These are phyloP conservation scores for Montipora cactus DNA, from an alignment of 64 coral and sea anemone genomes.

Conservation along the genomic window DNA sequence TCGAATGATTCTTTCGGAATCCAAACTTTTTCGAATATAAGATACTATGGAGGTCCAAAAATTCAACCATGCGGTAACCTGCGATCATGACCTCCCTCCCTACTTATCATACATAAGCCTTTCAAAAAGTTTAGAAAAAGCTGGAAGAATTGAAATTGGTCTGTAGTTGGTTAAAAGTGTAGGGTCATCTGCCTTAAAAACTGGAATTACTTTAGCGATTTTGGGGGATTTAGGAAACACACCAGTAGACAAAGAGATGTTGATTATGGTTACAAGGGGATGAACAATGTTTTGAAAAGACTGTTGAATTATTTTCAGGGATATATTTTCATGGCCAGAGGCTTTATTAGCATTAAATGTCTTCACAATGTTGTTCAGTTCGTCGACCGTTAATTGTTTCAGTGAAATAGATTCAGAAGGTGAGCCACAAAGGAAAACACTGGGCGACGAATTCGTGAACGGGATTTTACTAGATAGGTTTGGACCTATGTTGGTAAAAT, in stretches of 20 bases:
- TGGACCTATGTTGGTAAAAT: constrained; percentile 23
- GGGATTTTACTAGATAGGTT: background rate
- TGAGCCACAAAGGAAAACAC: background rate
- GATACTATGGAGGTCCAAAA: background rate
- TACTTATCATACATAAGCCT: background rate
- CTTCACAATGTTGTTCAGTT: background rate
- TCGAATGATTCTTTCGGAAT: background rate
- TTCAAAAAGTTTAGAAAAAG: background rate
- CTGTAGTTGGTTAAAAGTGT: background rate
- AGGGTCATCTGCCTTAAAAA: background rate
- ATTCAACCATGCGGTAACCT: background rate
- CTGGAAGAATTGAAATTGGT: no score
- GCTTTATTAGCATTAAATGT: background rate
- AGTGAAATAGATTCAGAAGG: background rate
- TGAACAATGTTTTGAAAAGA: background rate
- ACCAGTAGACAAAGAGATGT: background rate
- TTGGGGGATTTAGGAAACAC: background rate
- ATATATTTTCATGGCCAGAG: background rate
- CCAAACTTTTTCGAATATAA: background rate
- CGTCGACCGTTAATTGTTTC: background rate
- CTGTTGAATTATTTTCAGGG: background rate
- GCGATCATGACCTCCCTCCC: no score
- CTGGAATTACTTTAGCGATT: background rate
- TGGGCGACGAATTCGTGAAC: background rate
- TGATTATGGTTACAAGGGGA: background rate